Percentiles rank a stretch among this genome's conserved stretches.
These are phyloP conservation scores for Vidua macroura DNA, from an alignment of 2,113 vertebrate species.

Conservation along the genomic window DNA sequence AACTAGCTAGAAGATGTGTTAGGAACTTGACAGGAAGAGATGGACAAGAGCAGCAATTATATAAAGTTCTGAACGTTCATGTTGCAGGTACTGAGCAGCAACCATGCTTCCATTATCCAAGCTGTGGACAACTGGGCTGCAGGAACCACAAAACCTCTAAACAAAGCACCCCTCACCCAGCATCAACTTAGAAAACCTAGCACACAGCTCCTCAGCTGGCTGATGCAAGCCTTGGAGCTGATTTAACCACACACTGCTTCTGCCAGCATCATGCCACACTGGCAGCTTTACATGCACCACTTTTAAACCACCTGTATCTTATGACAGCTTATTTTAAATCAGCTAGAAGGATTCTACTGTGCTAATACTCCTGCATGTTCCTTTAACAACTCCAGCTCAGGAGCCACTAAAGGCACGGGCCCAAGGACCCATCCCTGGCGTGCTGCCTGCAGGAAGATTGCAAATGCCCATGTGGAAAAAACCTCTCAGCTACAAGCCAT, in stretches of 20 bases:
- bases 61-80: neutral
- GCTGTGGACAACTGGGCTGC: neutral
- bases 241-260: neutral
- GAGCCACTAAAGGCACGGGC: accelerated
- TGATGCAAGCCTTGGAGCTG: neutral
- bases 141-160: neutral
- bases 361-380: neutral
- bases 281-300: neutral
- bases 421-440: neutral
- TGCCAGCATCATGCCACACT: neutral
- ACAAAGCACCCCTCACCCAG: neutral
- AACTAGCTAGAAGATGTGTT: neutral
- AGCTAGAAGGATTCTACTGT: neutral
- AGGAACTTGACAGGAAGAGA: neutral
- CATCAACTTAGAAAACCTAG: neutral
- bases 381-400: neutral
- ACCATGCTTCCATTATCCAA: neutral
- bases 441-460: neutral
- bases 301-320: neutral
- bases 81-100: neutral
- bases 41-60: accelerated
- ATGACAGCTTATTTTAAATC: neutral
- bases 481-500: neutral
- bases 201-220: neutral
- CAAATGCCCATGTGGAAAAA: neutral